Evolutionary conservation across 1,140 invertebrate genomes (phyloP).

Genomic region (Drosophila ohnishii): DNA sequence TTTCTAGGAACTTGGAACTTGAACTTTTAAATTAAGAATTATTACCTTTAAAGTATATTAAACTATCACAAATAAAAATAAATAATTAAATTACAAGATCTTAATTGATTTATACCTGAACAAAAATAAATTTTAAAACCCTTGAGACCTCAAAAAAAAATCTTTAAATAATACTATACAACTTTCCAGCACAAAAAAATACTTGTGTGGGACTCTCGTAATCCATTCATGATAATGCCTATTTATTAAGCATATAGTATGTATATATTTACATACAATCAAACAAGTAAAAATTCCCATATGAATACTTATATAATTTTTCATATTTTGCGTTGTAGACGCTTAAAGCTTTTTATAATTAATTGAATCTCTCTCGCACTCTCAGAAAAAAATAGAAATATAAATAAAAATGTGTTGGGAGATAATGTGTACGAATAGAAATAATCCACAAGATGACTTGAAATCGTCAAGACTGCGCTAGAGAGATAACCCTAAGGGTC

Average conservation of each 20-base stretch:
- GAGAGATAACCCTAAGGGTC: conserved; percentile 39
- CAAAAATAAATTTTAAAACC: background rate
- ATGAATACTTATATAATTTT: background rate
- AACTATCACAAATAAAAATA: too few relatives aligned
- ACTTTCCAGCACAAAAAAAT: background rate
- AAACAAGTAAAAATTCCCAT: background rate
- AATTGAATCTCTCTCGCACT: background rate
- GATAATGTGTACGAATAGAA: conserved; percentile 26
- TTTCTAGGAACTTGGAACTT: too few relatives aligned
- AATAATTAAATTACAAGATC: too few relatives aligned
- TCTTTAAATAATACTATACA: background rate
- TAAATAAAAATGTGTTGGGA: conserved; percentile 7
- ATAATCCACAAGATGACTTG: conserved; percentile 21
- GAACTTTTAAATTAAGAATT: too few relatives aligned
- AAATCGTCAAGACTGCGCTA: conserved; percentile 34
- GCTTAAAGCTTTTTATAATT: conserved; percentile 20
- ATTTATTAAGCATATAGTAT: background rate
- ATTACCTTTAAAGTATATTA: too few relatives aligned
- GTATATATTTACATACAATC: background rate
- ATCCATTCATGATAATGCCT: conserved; percentile 5
- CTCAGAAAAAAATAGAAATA: conserved; percentile 2
- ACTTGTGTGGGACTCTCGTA: background rate
- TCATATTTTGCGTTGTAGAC: conserved; percentile 21
- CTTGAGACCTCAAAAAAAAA: background rate
- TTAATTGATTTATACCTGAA: background rate